A percentile compares a stretch with the other conserved stretches of the same genome.
Conservation (phyloP, 2,888 invertebrate genomes). For the Melipona beecheii region DNA sequence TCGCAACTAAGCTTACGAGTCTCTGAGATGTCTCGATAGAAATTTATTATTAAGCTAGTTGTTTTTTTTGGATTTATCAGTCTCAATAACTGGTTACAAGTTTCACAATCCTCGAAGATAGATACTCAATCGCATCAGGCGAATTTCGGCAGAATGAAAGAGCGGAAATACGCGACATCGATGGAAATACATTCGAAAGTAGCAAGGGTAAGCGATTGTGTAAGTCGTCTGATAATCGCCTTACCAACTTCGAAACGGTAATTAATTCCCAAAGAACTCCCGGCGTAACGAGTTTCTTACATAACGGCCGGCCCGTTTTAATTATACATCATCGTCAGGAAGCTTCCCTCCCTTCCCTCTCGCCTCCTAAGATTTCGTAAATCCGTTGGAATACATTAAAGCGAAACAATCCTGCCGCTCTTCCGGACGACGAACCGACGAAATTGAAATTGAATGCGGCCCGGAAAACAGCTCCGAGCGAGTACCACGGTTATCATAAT, state of each 20-base stretch:
- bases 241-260: slow-evolving; percentile 50
- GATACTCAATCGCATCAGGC: slow-evolving; percentile 1
- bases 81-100: not conserved
- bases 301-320: slow-evolving; percentile 37
- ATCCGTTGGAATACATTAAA: slow-evolving; percentile 50
- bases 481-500: slow-evolving; percentile 14
- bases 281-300: slow-evolving; percentile 53
- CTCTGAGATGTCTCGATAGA: too few species aligned
- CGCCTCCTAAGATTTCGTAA: slow-evolving; percentile 31
- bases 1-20: too few species aligned
- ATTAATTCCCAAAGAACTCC: slow-evolving; percentile 53
- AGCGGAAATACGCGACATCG: not conserved
- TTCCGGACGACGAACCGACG: not conserved
- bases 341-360: not conserved
- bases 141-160: slow-evolving; percentile 1
- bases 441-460: slow-evolving; percentile 38
- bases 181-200: slow-evolving; percentile 23
- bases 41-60: too few species aligned
- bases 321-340: slow-evolving; percentile 43
- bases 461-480: not conserved
- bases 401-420: slow-evolving; percentile 26
- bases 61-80: not conserved
- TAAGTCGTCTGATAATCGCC: slow-evolving; percentile 41
- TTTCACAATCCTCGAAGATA: not conserved
- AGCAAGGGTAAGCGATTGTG: slow-evolving; percentile 24